Base-by-base conservation (phyloP, 2,888 invertebrate genomes). In the Tholera decimalis region DNA sequence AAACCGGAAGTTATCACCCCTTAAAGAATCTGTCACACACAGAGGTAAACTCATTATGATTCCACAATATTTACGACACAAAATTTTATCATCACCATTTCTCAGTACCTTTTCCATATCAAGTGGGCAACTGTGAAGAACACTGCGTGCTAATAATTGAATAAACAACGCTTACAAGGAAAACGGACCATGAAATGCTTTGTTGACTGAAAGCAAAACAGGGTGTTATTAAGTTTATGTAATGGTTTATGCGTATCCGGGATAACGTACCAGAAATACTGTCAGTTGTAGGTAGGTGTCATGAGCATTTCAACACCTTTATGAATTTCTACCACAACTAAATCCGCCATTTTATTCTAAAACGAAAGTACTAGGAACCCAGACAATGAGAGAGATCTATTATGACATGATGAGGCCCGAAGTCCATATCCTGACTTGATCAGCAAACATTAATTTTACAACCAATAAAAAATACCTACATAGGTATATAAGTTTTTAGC, bases 131-230 rank as follows among this genome's bases (percentile, higher is more conserved):
- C 60, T 61, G n/a, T 72, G 56, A 79, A 74, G 9, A 41, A 20
- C 20, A 5, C n/a, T 47, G 33, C 41, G 72, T 54, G 70, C 53
- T 65, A 79, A 76, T 75, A 75, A 76, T 79, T 60, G 28, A 22
- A 28, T 33, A 79, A 77, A 80, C 69, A 77, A 47, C 18, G n/a
- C 44, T 41, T 79, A 64, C 76, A 13, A 57, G 66, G 82, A 79
- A 79, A 81, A 67, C 44, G 58, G 37, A 81, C 75, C 81, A 75
- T 78, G 72, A 46, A 50, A 47, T 39, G 54, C 22, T n/a, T 62
- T 62, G 60, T 70, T 70, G 50, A 26, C 8, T 18, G 22, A 18
- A 9, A 5, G 26, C 22, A 51, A 57, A 77, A 72, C 64, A 57
- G 30, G 11, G 43, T 49, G 22, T 37, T 9, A 51, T 37, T 9